Conservation (phyloP, 2,797 vertebrate species). For the Cheirogaleus major region DNA sequence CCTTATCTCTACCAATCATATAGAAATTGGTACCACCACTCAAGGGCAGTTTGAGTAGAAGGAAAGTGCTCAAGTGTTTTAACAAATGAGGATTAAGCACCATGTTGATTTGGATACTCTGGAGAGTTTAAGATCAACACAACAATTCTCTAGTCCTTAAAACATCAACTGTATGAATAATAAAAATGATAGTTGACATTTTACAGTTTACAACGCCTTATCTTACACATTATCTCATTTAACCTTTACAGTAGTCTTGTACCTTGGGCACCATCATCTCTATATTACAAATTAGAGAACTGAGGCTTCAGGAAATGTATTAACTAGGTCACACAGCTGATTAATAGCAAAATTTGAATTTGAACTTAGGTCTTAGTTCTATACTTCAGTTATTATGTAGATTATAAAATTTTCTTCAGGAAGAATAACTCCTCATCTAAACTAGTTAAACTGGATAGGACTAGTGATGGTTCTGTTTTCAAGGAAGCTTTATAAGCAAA, state of each 20-base stretch:
- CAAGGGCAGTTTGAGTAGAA: background rate
- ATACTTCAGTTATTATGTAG: background rate
- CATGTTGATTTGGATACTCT: background rate
- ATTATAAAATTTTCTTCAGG: background rate
- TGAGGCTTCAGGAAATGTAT: background rate
- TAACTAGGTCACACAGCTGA: background rate
- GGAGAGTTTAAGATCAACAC: background rate
- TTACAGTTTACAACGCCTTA: background rate
- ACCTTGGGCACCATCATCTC: background rate
- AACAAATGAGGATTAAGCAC: background rate
- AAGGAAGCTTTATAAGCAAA: background rate
- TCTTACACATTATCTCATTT: background rate
- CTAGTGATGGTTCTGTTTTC: background rate
- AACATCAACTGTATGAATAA: background rate
- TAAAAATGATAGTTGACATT: background rate
- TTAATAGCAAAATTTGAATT: background rate
- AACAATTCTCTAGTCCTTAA: background rate
- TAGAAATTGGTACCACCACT: background rate
- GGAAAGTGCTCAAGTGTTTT: background rate
- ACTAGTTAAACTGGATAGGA: background rate
- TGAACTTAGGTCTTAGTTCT: background rate
- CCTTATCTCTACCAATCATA: slow-evolving; percentile 21
- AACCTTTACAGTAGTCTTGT: background rate
- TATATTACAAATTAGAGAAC: background rate
- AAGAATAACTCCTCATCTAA: background rate